Percentiles rank a stretch among this genome's conserved stretches.
phyloP scores from a whole-genome alignment of 1,140 invertebrate species.

The Pogonomyrmex barbatus region DNA sequence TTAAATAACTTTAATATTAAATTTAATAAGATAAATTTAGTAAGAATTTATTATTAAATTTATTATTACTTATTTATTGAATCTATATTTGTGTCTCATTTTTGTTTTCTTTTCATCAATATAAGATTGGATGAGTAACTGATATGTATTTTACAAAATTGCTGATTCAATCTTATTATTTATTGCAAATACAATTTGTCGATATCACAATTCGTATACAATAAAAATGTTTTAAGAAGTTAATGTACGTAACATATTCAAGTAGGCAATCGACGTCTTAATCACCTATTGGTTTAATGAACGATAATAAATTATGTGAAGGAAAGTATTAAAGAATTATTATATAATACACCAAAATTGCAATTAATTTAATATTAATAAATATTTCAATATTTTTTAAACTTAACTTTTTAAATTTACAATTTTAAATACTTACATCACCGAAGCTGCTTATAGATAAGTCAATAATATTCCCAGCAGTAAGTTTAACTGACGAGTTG shows the following conservation, averaged over 20 bases:
- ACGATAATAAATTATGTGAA: not conserved
- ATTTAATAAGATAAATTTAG: too few relatives aligned
- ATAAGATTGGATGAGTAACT: not conserved
- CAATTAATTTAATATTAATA: not conserved
- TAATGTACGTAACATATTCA: conserved; percentile 56
- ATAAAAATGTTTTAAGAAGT: not conserved
- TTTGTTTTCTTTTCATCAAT: not conserved
- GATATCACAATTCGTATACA: not conserved
- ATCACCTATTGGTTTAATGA: conserved; percentile 42
- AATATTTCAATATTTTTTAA: too few relatives aligned
- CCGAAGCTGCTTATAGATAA: conserved; percentile 52
- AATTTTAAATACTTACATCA: conserved; percentile 52
- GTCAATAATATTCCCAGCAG: conserved; percentile 55
- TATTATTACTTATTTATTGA: too few relatives aligned
- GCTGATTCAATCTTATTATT: not conserved
- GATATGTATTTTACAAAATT: not conserved
- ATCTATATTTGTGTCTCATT: not conserved
- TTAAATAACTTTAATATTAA: not conserved
- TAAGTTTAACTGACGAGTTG: conserved; percentile 57
- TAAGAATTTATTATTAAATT: too few relatives aligned
- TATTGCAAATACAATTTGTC: not conserved
- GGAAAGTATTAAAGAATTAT: too few relatives aligned
- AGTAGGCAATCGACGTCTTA: conserved; percentile 58
- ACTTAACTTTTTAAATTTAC: too few relatives aligned
- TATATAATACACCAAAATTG: too few relatives aligned